phyloP scores from a whole-genome alignment of 1,140 invertebrate genomes.

The Drosophila rufa region DNA sequence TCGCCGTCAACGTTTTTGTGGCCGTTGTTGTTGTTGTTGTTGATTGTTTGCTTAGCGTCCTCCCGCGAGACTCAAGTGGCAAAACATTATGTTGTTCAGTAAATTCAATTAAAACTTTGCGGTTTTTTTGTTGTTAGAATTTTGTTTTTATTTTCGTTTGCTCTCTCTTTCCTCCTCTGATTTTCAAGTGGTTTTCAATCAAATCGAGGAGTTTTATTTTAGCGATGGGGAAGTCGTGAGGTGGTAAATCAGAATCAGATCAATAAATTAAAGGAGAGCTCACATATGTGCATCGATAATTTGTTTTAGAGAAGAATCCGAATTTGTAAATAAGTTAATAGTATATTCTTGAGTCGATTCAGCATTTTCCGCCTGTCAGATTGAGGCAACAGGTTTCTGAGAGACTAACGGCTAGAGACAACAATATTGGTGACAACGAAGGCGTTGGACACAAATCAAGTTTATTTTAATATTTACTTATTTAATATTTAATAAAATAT shows the following conservation, averaged over 20 bases:
- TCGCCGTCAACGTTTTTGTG: conserved; percentile 44
- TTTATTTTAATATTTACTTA: no score
- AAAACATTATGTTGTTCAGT: conserved; percentile 82
- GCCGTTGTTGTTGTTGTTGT: conserved; percentile 32
- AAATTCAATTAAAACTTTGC: conserved; percentile 84
- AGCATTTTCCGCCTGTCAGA: no score
- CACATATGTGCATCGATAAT: not conserved
- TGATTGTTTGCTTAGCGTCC: conserved; percentile 78
- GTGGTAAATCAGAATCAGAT: conserved; percentile 14
- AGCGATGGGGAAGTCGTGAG: conserved; percentile 1
- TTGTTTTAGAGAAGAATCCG: not conserved
- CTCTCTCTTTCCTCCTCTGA: conserved; percentile 7
- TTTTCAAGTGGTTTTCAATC: conserved; percentile 77
- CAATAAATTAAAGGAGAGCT: conserved; percentile 46
- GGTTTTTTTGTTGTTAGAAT: conserved; percentile 74
- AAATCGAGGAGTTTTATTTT: conserved; percentile 63
- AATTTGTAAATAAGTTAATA: not conserved
- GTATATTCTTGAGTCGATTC: no score
- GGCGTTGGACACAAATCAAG: no score
- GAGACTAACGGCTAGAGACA: no score
- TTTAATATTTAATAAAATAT: no score
- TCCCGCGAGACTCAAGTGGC: conserved; percentile 79
- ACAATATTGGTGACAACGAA: no score
- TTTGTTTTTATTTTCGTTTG: conserved; percentile 56
- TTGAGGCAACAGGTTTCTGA: no score